Evolutionary conservation across 1,140 invertebrate genomes (phyloP), one percentile per base, ranked within the genome.

Genomic region (Battus philenor): DNA sequence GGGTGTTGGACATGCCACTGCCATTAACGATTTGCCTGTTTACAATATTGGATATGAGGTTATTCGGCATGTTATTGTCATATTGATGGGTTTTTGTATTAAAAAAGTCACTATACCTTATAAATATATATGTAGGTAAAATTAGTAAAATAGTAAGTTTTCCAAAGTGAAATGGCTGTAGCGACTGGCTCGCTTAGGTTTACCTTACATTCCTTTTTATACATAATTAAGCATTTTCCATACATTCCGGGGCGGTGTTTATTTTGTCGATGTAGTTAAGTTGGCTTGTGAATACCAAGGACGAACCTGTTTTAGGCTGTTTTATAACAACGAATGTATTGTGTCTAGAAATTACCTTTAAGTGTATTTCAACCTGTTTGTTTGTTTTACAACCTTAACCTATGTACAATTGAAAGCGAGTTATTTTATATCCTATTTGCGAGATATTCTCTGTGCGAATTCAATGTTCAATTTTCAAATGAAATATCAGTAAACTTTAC

Each of bases 271-370:
- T 55, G 49, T 46, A 11, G 10, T 59, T 58, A 34, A 47, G 45
- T 65, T 59, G 49, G 56, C 56, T 53, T 67, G 44, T 62, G 59
- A 54, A 50, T 41, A 27, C 10, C 11, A n/a, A 44, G 27, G 24
- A 47, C 44, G 47, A 59, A 66, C 68, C 72, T 69, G 60, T 48
- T 60, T 63, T 69, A 75, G 80, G 76, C 80, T 85, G 74, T 85
- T 78, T 75, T 59, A 56, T 63, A 60, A 82, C 80, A 84, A 84
- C 80, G 80, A 84, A 84, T 75, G 60, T n/a, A n/a, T n/a, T n/a
- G n/a, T 68, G 60, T 78, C 73, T 41, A 41, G 38, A 78, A 69
- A 68, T 60, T 68, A 75, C 73, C 61, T 67, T 64, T 67, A 64
- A 58, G 63, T 66, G 56, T 27, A 38, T 59, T 63, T 59, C 29